These are phyloP conservation scores for Platichthys flesus DNA, from an alignment of 2,113 vertebrate species.

Conservation along the genomic window DNA sequence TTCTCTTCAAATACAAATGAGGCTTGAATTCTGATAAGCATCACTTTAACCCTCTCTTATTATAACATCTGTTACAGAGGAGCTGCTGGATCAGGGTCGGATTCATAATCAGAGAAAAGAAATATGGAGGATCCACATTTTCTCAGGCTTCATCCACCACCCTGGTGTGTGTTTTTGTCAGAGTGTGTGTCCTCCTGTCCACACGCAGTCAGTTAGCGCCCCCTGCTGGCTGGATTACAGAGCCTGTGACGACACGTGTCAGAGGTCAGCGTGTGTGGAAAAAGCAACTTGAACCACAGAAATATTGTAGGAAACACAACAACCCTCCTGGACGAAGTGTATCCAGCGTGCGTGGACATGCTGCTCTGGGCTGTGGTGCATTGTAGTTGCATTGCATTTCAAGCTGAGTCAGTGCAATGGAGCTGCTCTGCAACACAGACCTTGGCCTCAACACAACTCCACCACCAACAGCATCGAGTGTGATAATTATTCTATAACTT, in stretches of 20 bases:
- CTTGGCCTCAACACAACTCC: slow-evolving; percentile 42
- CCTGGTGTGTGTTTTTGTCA: no score
- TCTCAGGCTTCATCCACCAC: background rate
- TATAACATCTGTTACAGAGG: slow-evolving; percentile 5
- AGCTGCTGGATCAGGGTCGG: background rate
- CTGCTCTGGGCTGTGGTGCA: slow-evolving; percentile 84
- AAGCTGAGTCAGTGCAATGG: slow-evolving; percentile 83
- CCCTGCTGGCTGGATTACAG: slow-evolving; percentile 29
- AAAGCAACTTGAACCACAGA: background rate
- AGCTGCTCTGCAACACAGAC: slow-evolving; percentile 87
- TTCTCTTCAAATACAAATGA: background rate
- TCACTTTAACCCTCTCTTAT: background rate
- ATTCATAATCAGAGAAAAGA: background rate
- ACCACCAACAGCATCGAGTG: background rate
- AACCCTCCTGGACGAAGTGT: background rate
- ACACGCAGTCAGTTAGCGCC: slow-evolving; percentile 13
- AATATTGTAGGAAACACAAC: background rate
- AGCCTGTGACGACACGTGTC: background rate
- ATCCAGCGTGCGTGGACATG: background rate
- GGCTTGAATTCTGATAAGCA: no score
- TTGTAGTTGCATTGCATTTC: slow-evolving; percentile 93
- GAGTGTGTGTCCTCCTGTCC: no score
- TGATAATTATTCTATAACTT: background rate
- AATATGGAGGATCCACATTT: slow-evolving; percentile 7
- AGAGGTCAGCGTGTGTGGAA: background rate